Conservation (phyloP, 2,797 vertebrate species). For the Spinibarbus caldwelli region DNA sequence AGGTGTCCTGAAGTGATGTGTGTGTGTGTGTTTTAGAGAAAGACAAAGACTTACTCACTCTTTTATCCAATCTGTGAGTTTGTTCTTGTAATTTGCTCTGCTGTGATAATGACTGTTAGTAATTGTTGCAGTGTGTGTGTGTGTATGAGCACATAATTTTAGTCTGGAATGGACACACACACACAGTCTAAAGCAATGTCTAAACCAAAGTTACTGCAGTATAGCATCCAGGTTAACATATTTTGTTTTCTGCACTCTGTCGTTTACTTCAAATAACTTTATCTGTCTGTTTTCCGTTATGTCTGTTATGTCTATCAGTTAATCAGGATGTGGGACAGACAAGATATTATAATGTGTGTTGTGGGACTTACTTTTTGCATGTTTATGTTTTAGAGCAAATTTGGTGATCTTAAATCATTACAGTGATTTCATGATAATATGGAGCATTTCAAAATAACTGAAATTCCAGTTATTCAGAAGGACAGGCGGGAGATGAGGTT, state of each 20-base stretch:
- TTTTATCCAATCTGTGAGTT: slow-evolving; percentile 16
- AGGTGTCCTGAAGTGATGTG: not conserved
- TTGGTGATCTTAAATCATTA: not conserved
- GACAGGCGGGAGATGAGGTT: slow-evolving; percentile 3
- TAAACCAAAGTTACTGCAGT: not conserved
- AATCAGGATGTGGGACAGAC: too few relatives aligned
- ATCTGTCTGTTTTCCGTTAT: too few relatives aligned
- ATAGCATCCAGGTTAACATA: slow-evolving; percentile 8
- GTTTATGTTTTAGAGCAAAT: slow-evolving; percentile 5
- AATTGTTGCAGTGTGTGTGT: slow-evolving; percentile 9
- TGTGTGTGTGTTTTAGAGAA: too few relatives aligned
- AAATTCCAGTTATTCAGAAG: slow-evolving; percentile 13
- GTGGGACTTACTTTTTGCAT: not conserved
- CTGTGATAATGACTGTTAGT: slow-evolving; percentile 15
- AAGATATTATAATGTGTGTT: too few relatives aligned
- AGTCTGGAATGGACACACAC: not conserved
- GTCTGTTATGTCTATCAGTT: too few relatives aligned
- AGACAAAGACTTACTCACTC: slow-evolving; percentile 27
- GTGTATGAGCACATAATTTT: not conserved
- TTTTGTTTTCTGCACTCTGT: not conserved
- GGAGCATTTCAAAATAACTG: not conserved
- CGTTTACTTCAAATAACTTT: not conserved
- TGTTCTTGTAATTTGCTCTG: slow-evolving; percentile 20
- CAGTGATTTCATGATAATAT: not conserved
- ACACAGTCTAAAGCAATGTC: not conserved